Evolutionary conservation across 2,113 vertebrate species (phyloP), one percentile per base, ranked within the genome.

Genomic region (Dicrurus megarhynchus): DNA sequence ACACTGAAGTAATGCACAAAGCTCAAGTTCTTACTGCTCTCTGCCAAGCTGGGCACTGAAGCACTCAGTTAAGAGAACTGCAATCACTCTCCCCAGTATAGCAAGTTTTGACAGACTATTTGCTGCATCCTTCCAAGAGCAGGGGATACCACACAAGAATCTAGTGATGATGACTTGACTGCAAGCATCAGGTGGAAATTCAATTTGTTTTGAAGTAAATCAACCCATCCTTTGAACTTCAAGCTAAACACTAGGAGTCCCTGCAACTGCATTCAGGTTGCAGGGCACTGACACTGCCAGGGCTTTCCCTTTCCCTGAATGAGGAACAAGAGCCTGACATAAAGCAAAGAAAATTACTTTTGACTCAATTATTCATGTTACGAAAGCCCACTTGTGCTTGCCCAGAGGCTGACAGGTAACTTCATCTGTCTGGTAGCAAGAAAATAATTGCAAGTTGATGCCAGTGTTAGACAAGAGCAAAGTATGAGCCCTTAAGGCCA

Each of bases 401-500:
- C 73, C 60, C 47, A 84, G 71, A 87, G 73, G 59, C 77, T 95
- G 74, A 92, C 60, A 89, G 80, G 76, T 91, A 93, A 71, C 84
- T 86, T 93, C 47, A 81, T 81, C 88, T 4, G 8, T 55, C 91
- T 87, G 47, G 47, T 75, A 95, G 65, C 27, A 81, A 82, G 64
- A 87, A 90, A 95, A 89, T 78, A 95, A 84, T 37, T 81, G 71
- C 88, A 93, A 90, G 68, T 42, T 86, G 59, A 42, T 96, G 86
- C 60, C 88, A 94, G 59, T 18, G 52, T 56, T 68, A 93, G 76
- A 90, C 64, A 86, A 80, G 46, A 90, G 68, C 39, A 44, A 86
- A 68, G 56, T 39, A 81, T 35, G 50, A 84, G 60, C 76, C 89
- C 93, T 90, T 64, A 75, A 91, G 91, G 91, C 83, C 44, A 57